Conservation (phyloP, 1,140 invertebrate species). For the Drosophila orena region DNA sequence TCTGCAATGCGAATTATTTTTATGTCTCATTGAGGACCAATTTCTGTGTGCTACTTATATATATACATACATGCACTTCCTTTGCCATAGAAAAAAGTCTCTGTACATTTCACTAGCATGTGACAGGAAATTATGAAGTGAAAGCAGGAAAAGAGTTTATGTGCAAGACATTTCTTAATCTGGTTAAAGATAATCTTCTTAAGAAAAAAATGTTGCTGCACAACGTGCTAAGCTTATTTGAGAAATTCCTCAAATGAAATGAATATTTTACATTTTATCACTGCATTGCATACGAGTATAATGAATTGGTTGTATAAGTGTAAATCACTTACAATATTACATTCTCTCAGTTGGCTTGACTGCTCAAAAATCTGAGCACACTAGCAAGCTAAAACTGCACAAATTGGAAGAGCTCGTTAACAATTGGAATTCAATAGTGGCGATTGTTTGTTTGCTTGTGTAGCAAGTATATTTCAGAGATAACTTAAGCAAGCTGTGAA, state of each 20-base stretch:
- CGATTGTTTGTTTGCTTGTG: constrained; percentile 12
- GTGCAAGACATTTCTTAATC: neutral
- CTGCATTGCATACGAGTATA: neutral
- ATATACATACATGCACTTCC: constrained; percentile 30
- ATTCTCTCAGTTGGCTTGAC: too few relatives aligned
- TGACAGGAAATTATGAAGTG: neutral
- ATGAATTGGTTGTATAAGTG: too few relatives aligned
- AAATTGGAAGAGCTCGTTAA: neutral
- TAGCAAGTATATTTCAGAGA: neutral
- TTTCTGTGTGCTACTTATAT: constrained; percentile 39
- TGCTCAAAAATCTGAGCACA: neutral
- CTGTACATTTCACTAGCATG: constrained; percentile 4
- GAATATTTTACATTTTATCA: neutral
- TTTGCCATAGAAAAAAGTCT: constrained; percentile 13
- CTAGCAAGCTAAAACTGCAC: neutral
- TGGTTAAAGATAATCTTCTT: neutral
- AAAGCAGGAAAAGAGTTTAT: neutral
- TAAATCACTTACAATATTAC: neutral
- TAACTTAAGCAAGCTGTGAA: constrained; percentile 1
- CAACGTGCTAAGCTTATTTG: neutral
- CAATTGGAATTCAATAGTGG: neutral
- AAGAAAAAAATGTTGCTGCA: neutral
- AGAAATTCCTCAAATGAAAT: neutral
- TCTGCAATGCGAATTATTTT: constrained; percentile 79
- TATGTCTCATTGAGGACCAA: constrained; percentile 75